Evolutionary conservation across 2,797 vertebrate species (phyloP), one percentile per base, ranked within the genome.

Genomic region (Pygocentrus nattereri): DNA sequence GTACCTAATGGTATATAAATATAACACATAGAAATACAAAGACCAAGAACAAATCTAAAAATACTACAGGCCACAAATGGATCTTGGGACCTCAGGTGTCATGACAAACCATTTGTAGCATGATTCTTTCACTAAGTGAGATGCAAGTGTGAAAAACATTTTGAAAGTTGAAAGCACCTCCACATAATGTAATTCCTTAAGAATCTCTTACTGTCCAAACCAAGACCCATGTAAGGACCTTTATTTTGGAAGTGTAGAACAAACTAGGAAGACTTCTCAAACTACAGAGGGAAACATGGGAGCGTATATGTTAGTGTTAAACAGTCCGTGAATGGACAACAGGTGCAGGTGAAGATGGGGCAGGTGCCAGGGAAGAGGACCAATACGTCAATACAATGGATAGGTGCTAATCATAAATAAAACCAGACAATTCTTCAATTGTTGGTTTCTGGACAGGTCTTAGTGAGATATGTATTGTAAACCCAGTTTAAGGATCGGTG

Each of bases 401-500:
- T n/a, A 47, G 49, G 18, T 49, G 25, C 31, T 38, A 25, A 65
- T 38, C 18, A 18, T 8, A 19, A 31, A 65, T 65, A 38, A 38
- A 65, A 44, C 0, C 59, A 30, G 61, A 3, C 13, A 18, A 13
- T 18, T 21, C 41, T 68, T 10, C 21, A 27, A 41, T 23, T 27
- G 41, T 25, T 47, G 25, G 6, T 50, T n/a, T 50, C 30, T 10
- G 27, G 69, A n/a, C 11, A 52, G 18, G n/a, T 13, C 69, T 21
- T 13, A 71, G 3, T 3, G 13, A 2, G 67, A 54, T 64, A 76
- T 72, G 58, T 67, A 65, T 47, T 44, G 77, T 73, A 71, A 78
- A 79, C 41, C 34, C 21, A 65, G 61, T 59, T 78, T 30, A 68
- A 59, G 59, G 11, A 50, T 58, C 31, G 30, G 31, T 62, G 79